A percentile compares a stretch with the other conserved stretches of the same genome.
These are phyloP conservation scores for Sepiola atlantica DNA, from an alignment of 2,888 invertebrate genomes.

Conservation along the genomic window DNA sequence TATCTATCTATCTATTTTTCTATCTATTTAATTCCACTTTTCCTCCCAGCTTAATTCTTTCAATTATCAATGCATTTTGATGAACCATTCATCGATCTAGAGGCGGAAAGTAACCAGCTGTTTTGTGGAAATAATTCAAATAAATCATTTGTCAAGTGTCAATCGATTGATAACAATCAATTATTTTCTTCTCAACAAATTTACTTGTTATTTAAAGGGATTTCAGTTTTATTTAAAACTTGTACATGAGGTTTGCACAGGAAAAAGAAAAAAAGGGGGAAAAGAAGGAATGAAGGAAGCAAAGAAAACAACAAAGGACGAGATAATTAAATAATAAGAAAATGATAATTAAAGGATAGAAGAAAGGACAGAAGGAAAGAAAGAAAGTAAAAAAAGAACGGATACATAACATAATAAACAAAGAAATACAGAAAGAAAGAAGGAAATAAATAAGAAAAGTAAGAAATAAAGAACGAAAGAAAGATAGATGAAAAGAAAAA, in stretches of 20 bases:
- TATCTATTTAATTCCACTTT: background rate
- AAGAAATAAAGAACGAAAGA: too few species aligned
- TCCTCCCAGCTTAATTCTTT: background rate
- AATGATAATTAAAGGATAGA: too few species aligned
- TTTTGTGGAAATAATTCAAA: background rate
- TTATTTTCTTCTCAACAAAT: background rate
- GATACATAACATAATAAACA: too few species aligned
- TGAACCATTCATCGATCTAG: background rate
- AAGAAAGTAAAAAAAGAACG: too few species aligned
- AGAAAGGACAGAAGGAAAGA: constrained; percentile 34
- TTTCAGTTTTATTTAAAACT: background rate
- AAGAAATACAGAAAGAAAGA: too few species aligned
- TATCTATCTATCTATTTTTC: background rate
- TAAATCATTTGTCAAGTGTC: background rate
- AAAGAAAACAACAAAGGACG: too few species aligned
- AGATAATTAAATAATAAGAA: too few species aligned
- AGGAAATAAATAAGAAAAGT: too few species aligned
- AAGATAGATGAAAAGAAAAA: too few species aligned
- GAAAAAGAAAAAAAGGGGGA: background rate
- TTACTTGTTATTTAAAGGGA: background rate
- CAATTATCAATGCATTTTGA: background rate
- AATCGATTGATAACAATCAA: background rate
- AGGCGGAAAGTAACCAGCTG: background rate
- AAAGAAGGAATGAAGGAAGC: background rate
- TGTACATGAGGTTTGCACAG: background rate